Base-by-base conservation (phyloP, 2,797 vertebrate species). In the Carcharodon carcharias region DNA sequence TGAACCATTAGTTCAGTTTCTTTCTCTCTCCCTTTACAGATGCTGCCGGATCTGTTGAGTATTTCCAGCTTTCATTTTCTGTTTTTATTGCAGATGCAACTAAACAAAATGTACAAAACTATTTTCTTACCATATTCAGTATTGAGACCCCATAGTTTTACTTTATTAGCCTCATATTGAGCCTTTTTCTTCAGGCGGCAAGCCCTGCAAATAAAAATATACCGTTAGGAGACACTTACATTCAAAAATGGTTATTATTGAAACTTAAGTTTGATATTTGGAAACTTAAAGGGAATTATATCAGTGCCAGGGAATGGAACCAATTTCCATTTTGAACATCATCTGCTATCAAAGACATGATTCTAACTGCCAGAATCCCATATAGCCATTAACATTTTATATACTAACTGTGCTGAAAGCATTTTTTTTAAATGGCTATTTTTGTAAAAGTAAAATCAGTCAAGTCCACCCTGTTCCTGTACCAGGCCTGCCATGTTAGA, bases 121-220 rank as follows among this genome's bases (percentile, higher is more conserved):
- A 58, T 65, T 61, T 40, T 56, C 96, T 96, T 98, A 99, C 99
- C 99, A 96, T 99, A 99, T 98, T 99, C 99, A 96, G 99, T 99
- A 98, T 99, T 99, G 97, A 99, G 99, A 97, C 99, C 99, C 99
- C 99, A 99, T 96, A 99, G 98, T 97, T 99, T 99, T 97, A 99
- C 99, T 98, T 99, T 99, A 98, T 99, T 99, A 97, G 99, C 99
- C 98, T 99, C 99, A 97, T 99, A 99, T 97, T 99, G 99, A 58
- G 99, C 99, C 98, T 99, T 99, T 98, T 99, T 99, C 98, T 99
- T 99, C 97, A 99, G 98, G 96, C 99, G 98, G 97, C 99, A 99
- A 97, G 99, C 99, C 98, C 99, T 99, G 96, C 40, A 91, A 4
- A 96, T 69, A 87, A 85, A 69, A 82, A 69, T 67, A 82, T 35